phyloP scores from a whole-genome alignment of 2,113 vertebrate genomes.

The Thalassoma bifasciatum region DNA sequence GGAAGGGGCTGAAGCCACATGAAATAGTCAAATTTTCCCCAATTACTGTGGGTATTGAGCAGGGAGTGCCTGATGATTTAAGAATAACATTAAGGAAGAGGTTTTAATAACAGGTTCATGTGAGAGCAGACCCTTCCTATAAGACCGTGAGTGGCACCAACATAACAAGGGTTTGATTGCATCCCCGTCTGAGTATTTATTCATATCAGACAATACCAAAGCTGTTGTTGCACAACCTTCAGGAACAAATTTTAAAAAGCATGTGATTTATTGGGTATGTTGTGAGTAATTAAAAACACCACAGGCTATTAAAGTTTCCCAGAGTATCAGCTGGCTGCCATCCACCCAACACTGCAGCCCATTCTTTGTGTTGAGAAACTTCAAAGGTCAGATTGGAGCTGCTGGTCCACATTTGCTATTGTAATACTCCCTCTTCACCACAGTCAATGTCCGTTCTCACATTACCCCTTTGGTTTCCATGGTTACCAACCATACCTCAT shows the following conservation, averaged over 20 bases:
- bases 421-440: constrained; percentile 46
- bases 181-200: not conserved
- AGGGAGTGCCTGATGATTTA: constrained; percentile 2
- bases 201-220: not conserved
- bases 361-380: constrained; percentile 24
- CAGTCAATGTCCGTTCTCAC: constrained; percentile 33
- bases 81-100: not conserved
- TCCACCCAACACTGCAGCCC: not conserved
- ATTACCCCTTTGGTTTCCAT: constrained; percentile 57
- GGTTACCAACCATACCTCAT: constrained; percentile 49
- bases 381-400: constrained; percentile 42
- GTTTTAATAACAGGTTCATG: constrained; percentile 13
- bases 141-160: constrained; percentile 1
- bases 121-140: not conserved
- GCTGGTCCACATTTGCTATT: constrained; percentile 24
- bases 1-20: constrained; percentile 25
- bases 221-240: no score
- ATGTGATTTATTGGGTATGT: not conserved
- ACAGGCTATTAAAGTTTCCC: not conserved
- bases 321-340: constrained; percentile 1
- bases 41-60: constrained; percentile 1
- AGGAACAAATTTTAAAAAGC: not conserved
- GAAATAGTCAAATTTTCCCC: constrained; percentile 27
- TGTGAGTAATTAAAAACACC: not conserved
- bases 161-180: not conserved